Evolutionary conservation across 2,888 invertebrate genomes (phyloP).

Genomic region (Drosophila algonquin): DNA sequence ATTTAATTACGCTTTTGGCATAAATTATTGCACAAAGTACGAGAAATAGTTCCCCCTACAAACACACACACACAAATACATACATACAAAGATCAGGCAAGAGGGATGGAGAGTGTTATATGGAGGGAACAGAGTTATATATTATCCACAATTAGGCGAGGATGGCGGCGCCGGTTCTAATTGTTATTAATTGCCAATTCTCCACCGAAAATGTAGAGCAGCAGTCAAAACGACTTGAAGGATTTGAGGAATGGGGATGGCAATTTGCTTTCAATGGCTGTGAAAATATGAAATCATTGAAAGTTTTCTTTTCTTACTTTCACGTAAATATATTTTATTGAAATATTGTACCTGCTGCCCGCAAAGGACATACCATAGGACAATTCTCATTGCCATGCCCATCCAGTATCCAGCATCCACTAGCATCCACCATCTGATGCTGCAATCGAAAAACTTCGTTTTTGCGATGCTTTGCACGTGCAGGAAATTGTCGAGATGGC

Average conservation of each 20-base stretch:
- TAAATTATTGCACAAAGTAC: constrained; percentile 70
- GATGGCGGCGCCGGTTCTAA: constrained; percentile 61
- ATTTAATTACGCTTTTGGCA: constrained; percentile 78
- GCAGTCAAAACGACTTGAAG: background rate
- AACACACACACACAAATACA: constrained; percentile 17
- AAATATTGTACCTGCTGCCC: constrained; percentile 70
- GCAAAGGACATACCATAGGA: background rate
- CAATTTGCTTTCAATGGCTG: constrained; percentile 56
- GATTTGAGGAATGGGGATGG: background rate
- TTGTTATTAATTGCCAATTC: constrained; percentile 69
- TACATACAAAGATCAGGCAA: constrained; percentile 7
- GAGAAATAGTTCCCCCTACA: constrained; percentile 45
- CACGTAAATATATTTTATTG: constrained; percentile 73
- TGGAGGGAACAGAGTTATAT: constrained; percentile 31
- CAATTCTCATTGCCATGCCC: background rate
- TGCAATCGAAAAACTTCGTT: constrained; percentile 55
- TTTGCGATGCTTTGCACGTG: constrained; percentile 73
- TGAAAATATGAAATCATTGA: constrained; percentile 70
- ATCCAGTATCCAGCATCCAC: background rate
- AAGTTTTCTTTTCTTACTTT: constrained; percentile 50
- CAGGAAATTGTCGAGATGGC: constrained; percentile 78
- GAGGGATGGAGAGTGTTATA: background rate
- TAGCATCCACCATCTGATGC: constrained; percentile 5
- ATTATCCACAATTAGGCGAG: constrained; percentile 67
- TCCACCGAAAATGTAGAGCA: background rate